Base-by-base conservation (phyloP, 2,113 vertebrate genomes). In the Oreochromis spilurus region DNA sequence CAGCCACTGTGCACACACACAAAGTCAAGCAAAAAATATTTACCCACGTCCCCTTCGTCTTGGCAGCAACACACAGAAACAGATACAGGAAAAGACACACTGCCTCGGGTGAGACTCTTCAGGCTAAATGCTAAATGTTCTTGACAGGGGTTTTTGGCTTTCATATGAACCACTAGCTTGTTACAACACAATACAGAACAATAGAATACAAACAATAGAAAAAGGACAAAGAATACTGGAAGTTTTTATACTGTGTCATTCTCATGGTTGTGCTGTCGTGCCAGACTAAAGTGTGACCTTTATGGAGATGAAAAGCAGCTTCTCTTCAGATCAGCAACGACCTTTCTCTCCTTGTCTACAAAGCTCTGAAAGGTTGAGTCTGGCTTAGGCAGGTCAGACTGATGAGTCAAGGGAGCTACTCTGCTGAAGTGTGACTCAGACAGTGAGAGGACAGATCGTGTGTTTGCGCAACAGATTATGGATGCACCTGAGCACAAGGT, bases 81-180 rank as follows among this genome's bases (percentile, higher is more conserved):
- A 70, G 14, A 87, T 38, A 87, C 17, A 50, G 81, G 31, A 45
- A 52, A 43, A 48, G 80, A 85, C 78, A 67, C 38, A 72, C 4
- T 67, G 31, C 81, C 82, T 72, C 4, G 75, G 55, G 72, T 45
- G 13, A 72, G 26, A 13, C 58, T 78, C 83, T 58, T 82, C 79
- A 50, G 87, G 85, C 52, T 77, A 67, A 82, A 83, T 48, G 54
- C 86, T 91, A 86, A 86, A 82, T 50, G 72, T 62, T 79, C 70
- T 53, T 54, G 14, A 82, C 8, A 4, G 60, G 7, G 43, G 45
- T 13, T 77, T 77, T 5, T 77, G 45, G 72, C 48, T 31, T 31
- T 50, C 16, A 31, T 79, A 31, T 67, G 72, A 43, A 52, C 12
- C 80, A 21, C 12, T 7, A 52, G 43, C 45, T n/a, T 77, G 9